Evolutionary conservation across 2,797 vertebrate genomes (phyloP), one percentile per base, ranked within the genome.

Genomic region (Crotalus adamanteus): DNA sequence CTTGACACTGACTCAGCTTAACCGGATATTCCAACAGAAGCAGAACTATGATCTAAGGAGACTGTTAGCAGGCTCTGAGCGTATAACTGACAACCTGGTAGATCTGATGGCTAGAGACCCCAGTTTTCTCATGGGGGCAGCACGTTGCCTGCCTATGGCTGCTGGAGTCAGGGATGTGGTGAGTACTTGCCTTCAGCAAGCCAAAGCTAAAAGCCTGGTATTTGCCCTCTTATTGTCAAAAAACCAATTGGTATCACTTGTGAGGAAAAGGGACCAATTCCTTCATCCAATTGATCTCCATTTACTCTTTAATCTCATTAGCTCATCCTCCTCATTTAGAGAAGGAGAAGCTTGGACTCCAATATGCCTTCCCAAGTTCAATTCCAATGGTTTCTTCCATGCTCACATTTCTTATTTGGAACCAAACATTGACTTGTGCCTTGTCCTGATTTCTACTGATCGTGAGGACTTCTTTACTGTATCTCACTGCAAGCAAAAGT

Each of bases 331-430:
- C 0, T 99, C 99, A 51, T 99, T 99, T 96, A 98, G 99, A 0
- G 99, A 99, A 95, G 99, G 99, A 0, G 99, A 99, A 96, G 99
- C 98, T 59, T 99, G 99, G 99, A 99, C 99, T 0, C 99, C 99
- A 0, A 98, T 99, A 97, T 99, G 99, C 96, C 98, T 99, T 94
- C 99, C 99, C 87, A 99, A 99, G 96, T 99, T 99, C 97, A 99
- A 99, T 93, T 98, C 98, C 0, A 98, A 98, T 0, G 99, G 99
- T 85, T 99, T 99, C 97, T 99, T 99, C 97, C 99, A 99, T 0
- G 99, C 98, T 37, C 99, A 99, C 97, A 99, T 99, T 97, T 99
- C 99, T 53, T 99, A 99, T 96, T 97, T 99, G 96, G 98, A 99
- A 95, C 98, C 98, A 1, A 97, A 98, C 3, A 98, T 98, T 0